A percentile compares a stretch with the other conserved stretches of the same genome.
Evolutionary conservation across 2,113 vertebrate genomes (phyloP).

Genomic region (Tylochromis polylepis): DNA sequence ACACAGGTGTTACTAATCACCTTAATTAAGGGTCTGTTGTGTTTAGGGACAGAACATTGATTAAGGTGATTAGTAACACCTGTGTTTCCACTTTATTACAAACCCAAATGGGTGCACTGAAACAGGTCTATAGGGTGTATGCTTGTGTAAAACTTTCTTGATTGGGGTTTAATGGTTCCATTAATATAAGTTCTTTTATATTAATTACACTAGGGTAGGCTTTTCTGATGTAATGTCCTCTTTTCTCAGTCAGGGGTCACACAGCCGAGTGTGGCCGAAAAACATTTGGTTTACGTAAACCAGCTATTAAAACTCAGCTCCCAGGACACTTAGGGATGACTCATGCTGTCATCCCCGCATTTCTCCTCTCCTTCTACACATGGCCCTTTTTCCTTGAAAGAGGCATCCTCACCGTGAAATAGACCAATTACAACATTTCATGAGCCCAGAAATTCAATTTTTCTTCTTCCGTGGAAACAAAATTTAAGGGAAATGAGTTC

Average conservation of each 20-base stretch:
- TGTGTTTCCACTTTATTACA: background rate
- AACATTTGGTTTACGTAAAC: constrained; percentile 3
- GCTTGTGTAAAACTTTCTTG: background rate
- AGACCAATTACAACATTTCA: constrained; percentile 5
- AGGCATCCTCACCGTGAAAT: background rate
- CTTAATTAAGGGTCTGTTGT: background rate
- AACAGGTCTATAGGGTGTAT: background rate
- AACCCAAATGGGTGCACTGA: background rate
- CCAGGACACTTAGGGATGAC: constrained; percentile 22
- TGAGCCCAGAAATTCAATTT: background rate
- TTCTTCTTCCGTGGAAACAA: background rate
- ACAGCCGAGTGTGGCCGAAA: background rate
- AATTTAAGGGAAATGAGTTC: constrained; percentile 21
- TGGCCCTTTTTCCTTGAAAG: background rate
- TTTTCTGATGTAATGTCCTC: background rate
- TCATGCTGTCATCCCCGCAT: constrained; percentile 11
- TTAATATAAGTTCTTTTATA: background rate
- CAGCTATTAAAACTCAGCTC: constrained; percentile 1
- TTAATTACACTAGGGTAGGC: background rate
- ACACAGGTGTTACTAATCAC: background rate
- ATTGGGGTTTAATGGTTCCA: background rate
- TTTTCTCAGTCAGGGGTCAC: background rate
- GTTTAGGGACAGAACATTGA: background rate
- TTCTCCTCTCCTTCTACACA: background rate
- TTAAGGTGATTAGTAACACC: background rate